Conservation (phyloP, 2,113 vertebrate genomes). For the Talpa occidentalis region DNA sequence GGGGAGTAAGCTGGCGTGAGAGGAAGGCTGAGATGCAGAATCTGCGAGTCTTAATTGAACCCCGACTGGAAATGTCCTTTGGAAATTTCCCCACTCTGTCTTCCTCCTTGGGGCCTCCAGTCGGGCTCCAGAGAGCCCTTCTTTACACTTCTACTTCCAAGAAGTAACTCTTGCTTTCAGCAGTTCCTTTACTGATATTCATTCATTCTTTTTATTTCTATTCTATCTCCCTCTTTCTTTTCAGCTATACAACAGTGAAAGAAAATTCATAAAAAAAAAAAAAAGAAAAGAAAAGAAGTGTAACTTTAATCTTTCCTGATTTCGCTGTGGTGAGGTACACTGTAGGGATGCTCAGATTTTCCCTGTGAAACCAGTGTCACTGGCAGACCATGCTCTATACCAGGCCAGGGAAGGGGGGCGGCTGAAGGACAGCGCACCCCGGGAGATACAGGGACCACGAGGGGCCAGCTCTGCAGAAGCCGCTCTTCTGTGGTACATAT, state of each 20-base stretch:
- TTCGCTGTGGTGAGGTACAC: not conserved
- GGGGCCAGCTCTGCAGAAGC: not conserved
- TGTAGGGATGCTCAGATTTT: not conserved
- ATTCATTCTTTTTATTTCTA: not conserved
- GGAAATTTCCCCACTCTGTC: rapidly evolving
- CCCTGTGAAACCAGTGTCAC: not conserved
- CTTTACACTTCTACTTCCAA: not conserved
- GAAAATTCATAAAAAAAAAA: not conserved
- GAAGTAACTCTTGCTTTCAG: too few species aligned
- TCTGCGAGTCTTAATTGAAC: not conserved
- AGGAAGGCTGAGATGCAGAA: not conserved
- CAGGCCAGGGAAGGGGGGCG: not conserved
- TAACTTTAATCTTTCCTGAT: not conserved
- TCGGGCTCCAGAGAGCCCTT: not conserved
- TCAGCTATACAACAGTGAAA: not conserved
- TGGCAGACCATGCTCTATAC: not conserved
- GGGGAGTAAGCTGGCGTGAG: rapidly evolving
- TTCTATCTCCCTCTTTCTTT: not conserved
- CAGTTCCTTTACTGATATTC: not conserved
- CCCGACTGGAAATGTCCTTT: too few species aligned
- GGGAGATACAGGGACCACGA: rapidly evolving
- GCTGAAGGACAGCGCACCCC: not conserved
- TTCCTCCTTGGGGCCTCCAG: not conserved
- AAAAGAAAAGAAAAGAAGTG: not conserved
- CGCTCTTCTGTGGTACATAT: not conserved